A percentile compares a stretch with the other conserved stretches of the same genome.
Evolutionary conservation across 2,797 vertebrate genomes (phyloP).

Genomic region (Channallabes apus): DNA sequence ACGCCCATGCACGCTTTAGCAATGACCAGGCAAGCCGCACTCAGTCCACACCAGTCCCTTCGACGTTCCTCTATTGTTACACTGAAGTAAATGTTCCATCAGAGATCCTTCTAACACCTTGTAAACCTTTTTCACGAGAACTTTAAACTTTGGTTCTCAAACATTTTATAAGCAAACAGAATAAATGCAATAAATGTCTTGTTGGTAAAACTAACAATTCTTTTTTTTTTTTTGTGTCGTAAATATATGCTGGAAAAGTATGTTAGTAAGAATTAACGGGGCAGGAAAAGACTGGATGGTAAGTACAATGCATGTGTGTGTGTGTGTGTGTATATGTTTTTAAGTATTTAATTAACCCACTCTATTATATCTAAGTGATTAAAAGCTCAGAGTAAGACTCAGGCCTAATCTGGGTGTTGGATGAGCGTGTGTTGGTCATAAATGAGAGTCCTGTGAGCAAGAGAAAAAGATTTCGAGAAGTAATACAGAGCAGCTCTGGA

Average conservation of each 20-base stretch:
- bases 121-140: neutral
- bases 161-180: neutral
- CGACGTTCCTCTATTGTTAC: too few species aligned
- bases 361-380: neutral
- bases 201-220: neutral
- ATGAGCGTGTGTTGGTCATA: neutral
- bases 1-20: conserved; percentile 26
- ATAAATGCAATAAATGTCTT: neutral
- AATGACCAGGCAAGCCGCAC: conserved; percentile 26
- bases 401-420: neutral
- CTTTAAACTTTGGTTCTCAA: neutral
- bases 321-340: too few species aligned
- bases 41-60: too few species aligned
- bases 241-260: neutral
- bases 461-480: too few species aligned
- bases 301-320: neutral
- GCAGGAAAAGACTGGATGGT: neutral
- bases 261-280: neutral
- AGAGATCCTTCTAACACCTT: neutral
- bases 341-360: neutral
- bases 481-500: neutral
- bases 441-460: neutral
- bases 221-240: neutral
- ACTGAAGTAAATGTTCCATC: neutral
- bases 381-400: neutral